Percentiles rank a stretch among this genome's conserved stretches.
These are phyloP conservation scores for Morpho helenor DNA, from an alignment of 2,888 invertebrate species.

Conservation along the genomic window DNA sequence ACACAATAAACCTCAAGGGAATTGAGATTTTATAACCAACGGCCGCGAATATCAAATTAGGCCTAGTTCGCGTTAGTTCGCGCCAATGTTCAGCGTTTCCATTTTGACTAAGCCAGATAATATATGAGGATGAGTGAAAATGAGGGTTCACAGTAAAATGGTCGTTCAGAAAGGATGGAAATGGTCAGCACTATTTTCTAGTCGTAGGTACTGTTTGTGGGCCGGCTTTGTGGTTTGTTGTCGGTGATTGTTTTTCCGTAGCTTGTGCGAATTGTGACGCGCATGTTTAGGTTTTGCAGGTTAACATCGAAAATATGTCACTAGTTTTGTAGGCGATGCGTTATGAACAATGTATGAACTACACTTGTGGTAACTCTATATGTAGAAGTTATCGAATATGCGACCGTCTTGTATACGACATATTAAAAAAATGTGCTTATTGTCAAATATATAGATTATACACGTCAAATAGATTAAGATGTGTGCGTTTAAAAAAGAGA, in stretches of 20 bases:
- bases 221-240: conserved; percentile 23
- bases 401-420: no score
- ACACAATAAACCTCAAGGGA: conserved; percentile 31
- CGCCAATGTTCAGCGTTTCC: conserved; percentile 19
- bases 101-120: conserved; percentile 18
- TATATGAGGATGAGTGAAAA: conserved; percentile 9
- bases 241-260: conserved; percentile 20
- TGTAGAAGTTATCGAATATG: no score
- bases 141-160: conserved; percentile 17
- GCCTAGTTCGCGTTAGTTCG: conserved; percentile 15
- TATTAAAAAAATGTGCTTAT: no score
- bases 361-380: no score
- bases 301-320: no score
- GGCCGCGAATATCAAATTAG: conserved; percentile 33
- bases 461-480: no score
- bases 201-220: conserved; percentile 26
- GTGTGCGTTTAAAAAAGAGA: no score
- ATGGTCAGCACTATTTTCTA: conserved; percentile 28
- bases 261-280: conserved; percentile 8
- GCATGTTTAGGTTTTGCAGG: background rate
- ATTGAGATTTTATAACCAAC: conserved; percentile 36
- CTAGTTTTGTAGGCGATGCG: no score
- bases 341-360: no score
- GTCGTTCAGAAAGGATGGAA: conserved; percentile 15
- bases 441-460: no score